Evolutionary conservation across 2,888 invertebrate species (phyloP), one percentile per base, ranked within the genome.

Genomic region (Ophonus ardosiacus): DNA sequence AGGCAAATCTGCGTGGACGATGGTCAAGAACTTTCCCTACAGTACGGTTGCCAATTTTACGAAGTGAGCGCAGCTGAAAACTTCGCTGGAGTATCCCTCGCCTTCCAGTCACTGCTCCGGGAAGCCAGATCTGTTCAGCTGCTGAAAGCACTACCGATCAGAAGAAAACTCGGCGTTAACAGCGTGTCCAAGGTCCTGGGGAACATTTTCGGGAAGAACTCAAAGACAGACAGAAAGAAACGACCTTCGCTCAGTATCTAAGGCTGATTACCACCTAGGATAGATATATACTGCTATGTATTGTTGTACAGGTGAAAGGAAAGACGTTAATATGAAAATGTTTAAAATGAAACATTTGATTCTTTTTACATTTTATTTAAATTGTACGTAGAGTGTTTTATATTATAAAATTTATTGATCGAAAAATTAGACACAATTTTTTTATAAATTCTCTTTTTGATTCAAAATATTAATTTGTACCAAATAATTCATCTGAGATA

Each of bases 1-100:
- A 96, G 96, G 90, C 94, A 94, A 91, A 95, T 96, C 80, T 95
- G 95, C 89, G 96, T 96, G 59, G 96, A 96, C 90, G 96, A 96
- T 88, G 96, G 96, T 59, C 96, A 96, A 88, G 96, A 96, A 90
- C 90, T 96, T 87, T 96, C 96, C 13, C 91, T 96, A 88, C 94
- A 95, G 86, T 96, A 94, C 90, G 95, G 96, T 61, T 96, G 96
- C 89, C 96, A 96, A 91, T 97, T 96, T 91, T 96, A 96, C 91
- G 97, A 97, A 91, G 96, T 96, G 85, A 96, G 96, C 84, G 96
- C 96, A 10, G 96, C 97, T 43, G 96, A 96, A 90, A 96, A 96
- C 88, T 95, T 95, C 88, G 96, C 96, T 0, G 96, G 96, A 85
- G 96, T 96, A 0, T 96, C 96, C 56, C 92, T 96, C 84, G 96